These are phyloP conservation scores for Bolinopsis microptera DNA, from an alignment of 37 sponge, comb jelly and placozoan species.

Conservation along the genomic window DNA sequence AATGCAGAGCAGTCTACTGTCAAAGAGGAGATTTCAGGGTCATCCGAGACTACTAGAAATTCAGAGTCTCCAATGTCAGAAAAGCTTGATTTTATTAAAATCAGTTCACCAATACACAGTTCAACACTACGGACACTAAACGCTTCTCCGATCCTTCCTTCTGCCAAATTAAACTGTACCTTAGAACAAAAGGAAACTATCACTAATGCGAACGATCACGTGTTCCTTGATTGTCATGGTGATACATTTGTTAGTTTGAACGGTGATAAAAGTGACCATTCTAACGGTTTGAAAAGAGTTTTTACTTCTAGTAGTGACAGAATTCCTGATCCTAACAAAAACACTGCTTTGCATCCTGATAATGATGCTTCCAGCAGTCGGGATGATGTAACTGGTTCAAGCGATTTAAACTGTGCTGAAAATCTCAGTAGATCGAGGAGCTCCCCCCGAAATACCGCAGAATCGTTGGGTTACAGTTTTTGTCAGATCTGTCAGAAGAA, in stretches of 20 bases:
- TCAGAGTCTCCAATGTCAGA: no score
- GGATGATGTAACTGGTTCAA: background rate
- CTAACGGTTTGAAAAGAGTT: no score
- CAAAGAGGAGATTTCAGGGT: background rate
- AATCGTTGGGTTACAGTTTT: slow-evolving; percentile 1
- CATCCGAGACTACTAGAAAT: background rate
- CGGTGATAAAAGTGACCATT: no score
- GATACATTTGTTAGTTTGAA: no score
- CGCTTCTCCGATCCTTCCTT: background rate
- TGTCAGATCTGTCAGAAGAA: slow-evolving; percentile 65
- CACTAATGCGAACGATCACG: background rate
- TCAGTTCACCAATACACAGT: no score
- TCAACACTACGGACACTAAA: background rate
- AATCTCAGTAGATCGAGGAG: no score
- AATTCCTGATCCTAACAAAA: background rate
- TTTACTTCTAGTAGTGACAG: background rate
- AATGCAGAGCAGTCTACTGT: background rate
- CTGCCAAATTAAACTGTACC: no score
- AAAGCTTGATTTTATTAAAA: no score
- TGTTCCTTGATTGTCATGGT: background rate
- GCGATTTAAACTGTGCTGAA: no score
- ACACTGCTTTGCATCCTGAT: background rate
- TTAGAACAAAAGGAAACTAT: background rate
- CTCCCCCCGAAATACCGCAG: background rate
- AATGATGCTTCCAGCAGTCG: background rate